Evolutionary conservation across 2,797 vertebrate species (phyloP).

Genomic region (Hydrocynus forskahlii): DNA sequence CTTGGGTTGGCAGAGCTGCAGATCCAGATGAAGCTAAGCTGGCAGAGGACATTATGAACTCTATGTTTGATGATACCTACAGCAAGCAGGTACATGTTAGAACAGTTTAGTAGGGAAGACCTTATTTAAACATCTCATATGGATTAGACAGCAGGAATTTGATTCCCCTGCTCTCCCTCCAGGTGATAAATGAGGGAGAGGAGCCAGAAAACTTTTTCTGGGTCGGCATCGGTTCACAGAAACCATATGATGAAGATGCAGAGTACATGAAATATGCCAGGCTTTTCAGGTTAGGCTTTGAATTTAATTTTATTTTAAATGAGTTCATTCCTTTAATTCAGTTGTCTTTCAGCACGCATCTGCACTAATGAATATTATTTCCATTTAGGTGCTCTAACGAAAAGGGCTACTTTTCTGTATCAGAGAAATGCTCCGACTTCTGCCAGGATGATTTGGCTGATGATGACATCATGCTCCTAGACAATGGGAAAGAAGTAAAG

Average conservation of each 20-base stretch:
- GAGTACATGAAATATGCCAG: constrained; percentile 96
- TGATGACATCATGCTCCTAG: constrained; percentile 97
- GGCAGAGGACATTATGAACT: constrained; percentile 96
- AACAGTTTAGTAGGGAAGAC: not conserved
- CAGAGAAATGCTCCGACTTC: constrained; percentile 97
- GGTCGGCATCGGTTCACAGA: constrained; percentile 95
- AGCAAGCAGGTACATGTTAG: constrained; percentile 89
- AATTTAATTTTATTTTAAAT: not conserved
- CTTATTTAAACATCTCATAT: not conserved
- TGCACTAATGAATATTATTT: not conserved
- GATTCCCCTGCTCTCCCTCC: not conserved
- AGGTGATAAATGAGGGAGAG: constrained; percentile 97
- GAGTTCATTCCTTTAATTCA: not conserved
- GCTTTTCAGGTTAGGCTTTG: constrained; percentile 86
- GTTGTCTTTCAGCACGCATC: not conserved
- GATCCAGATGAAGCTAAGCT: constrained; percentile 97
- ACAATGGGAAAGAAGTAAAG: constrained; percentile 91
- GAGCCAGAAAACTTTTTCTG: constrained; percentile 99
- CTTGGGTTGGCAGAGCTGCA: constrained; percentile 94
- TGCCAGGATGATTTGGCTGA: constrained; percentile 97
- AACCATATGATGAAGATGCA: constrained; percentile 91
- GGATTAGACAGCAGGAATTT: not conserved
- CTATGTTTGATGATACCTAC: constrained; percentile 95
- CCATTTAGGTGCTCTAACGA: constrained; percentile 93
- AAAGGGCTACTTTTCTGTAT: constrained; percentile 96